Evolutionary conservation across 2,888 invertebrate genomes (phyloP), one percentile per base, ranked within the genome.

Genomic region (Fragum fragum): DNA sequence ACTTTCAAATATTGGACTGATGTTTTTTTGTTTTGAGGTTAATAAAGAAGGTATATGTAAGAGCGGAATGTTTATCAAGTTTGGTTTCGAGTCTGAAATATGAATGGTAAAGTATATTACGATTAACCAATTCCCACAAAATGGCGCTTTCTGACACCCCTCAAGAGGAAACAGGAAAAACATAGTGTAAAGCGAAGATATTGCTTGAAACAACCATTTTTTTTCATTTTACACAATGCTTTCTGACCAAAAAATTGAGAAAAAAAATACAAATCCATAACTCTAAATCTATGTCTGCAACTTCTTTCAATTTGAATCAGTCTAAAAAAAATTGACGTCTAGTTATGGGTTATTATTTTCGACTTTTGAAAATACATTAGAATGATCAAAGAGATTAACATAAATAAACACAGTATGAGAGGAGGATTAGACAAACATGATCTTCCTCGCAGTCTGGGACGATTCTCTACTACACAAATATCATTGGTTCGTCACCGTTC

Each of bases 321-420:
- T 36, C 5, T 36, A 36, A 6, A 9, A 36, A 36, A 36, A 36
- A 6, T 6, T 36, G 32, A 36, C 3, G 47, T 5, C 5, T 18
- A 28, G 14, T 3, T 66, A 16, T 26, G 39, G 2, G 42, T 66
- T 1, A 42, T 42, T 66, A 42, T 66, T 66, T 26, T 66, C 42
- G 42, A 66, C 66, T 42, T 66, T 66, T 26, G 26, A 42, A 71
- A 71, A 79, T 74, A 69, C 73, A 28, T 74, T 53, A 42, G 32
- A 42, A 42, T 69, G 73, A 70, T 79, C 79, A 79, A 79, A 79
- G 69, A 39, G 52, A 63, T 6, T 18, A 71, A 70, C 42, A 61
- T 59, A 79, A 59, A 73, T 70, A 74, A 79, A 79, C 73, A 73
- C 16, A 3, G 52, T n/a, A 55, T 71, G 55, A 71, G 71, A 55